Base-by-base conservation (phyloP, 1,140 invertebrate genomes). In the Radopholus similis region DNA sequence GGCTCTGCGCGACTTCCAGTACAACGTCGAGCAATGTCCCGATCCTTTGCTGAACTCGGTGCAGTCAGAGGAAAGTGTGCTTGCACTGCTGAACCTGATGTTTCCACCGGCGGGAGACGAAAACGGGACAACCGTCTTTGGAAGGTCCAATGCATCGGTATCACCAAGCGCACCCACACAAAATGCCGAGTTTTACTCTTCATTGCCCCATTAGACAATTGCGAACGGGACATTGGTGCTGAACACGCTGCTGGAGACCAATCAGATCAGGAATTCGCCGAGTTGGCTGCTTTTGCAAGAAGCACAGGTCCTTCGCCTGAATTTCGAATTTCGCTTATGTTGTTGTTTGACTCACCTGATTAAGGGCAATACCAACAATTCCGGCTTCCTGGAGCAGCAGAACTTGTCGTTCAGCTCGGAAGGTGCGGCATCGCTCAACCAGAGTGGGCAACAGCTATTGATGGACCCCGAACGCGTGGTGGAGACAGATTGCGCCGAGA, bases 1-100 rank as follows among this genome's bases (percentile, higher is more conserved):
- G 59, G 53, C 70, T 28, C 59, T 72, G 34, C 68, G 68, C 6
- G 68, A 70, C 35, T 28, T 59, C 32, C 68, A 70, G 49, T 70
- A 70, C n/a, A 70, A 72, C 35, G 66, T 70, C 38, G 68, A 70
- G 13, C 28, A 60, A n/a, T 42, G 42, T 30, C 9, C 15, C 23
- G 68, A 72, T 23, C 68, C 68, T 34, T 30, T 70, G 3, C 55
- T 70, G n/a, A 66, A 72, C n/a, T 72, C 68, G 21, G 28, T 70
- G 18, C 66, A 68, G 28, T 47, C 54, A 30, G 68, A 72, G 21
- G 68, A 72, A 23, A 26, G 28, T 64, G 26, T 70, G 5, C 18
- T 11, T 2, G 40, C 56, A 18, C 70, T 70, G 55, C 55, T 70
- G n/a, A 35, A 44, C 13, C n/a, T 49, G 11, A 70, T 70, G 66